Evolutionary conservation across 2,888 invertebrate species (phyloP), one percentile per base, ranked within the genome.

Genomic region (Bembecia ichneumoniformis): DNA sequence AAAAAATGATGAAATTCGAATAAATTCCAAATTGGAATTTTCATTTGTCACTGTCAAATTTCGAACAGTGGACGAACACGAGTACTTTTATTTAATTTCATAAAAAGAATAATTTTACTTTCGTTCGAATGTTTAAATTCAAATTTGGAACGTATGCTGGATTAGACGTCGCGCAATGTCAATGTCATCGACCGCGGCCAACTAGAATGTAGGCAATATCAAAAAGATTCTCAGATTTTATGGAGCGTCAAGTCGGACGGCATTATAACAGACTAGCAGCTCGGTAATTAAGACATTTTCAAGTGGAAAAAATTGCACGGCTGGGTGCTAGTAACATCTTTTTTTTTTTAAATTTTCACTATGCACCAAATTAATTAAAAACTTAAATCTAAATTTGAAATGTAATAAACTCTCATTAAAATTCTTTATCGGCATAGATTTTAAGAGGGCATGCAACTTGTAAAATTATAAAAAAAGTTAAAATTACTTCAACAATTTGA

Each of bases 231-330:
- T 76, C 56, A 75, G 78, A 77, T 74, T 83, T 84, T 83, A 84
- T 83, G 79, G 77, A 80, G 72, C 84, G 82, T 77, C 78, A 80
- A 82, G 79, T 65, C 63, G 62, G 59, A 59, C 57, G 58, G 61
- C 60, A 58, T 60, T 55, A 28, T 28, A 28, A 28, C 28, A 28
- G 28, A 28, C 28, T 28, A 28, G 28, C 7, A 28, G 5, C 28
- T 9, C 28, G 58, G 71, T 70, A 82, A 83, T 83, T 82, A 84
- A 78, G 67, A 77, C 63, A 70, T 72, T 73, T 77, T 68, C 69
- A 59, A 73, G 68, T 68, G 43, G 66, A 63, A 28, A 64, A 59
- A 66, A 64, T 66, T 59, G 59, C 76, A 77, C 73, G 79, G 77
- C 76, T 77, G 74, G 73, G 52, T 72, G 71, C 60, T 59, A 56